phyloP scores from a whole-genome alignment of 2,888 invertebrate genomes.

The Acleris emargana region DNA sequence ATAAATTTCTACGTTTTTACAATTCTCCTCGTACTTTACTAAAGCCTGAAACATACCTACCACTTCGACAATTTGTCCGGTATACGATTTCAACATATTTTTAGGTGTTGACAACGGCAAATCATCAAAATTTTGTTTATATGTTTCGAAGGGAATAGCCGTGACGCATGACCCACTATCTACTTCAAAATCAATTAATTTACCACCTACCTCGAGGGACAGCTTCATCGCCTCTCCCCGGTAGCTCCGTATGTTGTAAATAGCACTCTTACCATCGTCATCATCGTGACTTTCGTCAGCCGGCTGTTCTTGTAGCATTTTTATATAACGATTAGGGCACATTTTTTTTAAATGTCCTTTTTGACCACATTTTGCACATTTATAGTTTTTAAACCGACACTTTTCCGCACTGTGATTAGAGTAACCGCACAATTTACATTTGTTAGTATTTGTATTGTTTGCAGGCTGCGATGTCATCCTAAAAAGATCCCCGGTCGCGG shows the following conservation, averaged over 20 bases:
- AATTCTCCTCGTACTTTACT: constrained; percentile 1
- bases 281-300: constrained; percentile 15
- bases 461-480: neutral
- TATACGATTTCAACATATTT: constrained; percentile 10
- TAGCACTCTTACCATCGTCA: constrained; percentile 7
- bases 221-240: constrained; percentile 15
- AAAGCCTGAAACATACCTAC: constrained; percentile 2
- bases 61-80: neutral
- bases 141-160: constrained; percentile 12
- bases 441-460: neutral
- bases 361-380: constrained; percentile 9
- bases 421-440: constrained; percentile 12
- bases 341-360: constrained; percentile 6
- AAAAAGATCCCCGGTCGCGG: neutral
- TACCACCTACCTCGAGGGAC: constrained; percentile 15
- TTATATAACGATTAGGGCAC: neutral
- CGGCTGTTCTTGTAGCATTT: neutral
- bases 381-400: constrained; percentile 15
- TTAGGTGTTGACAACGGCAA: neutral
- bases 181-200: constrained; percentile 14
- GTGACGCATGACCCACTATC: constrained; percentile 15
- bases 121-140: neutral
- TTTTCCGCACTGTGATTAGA: constrained; percentile 9
- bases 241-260: constrained; percentile 17
- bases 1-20: constrained; percentile 9